A percentile compares a stretch with the other conserved stretches of the same genome.
These are phyloP conservation scores for Clivina fossor DNA, from an alignment of 2,888 invertebrate genomes.

Conservation along the genomic window DNA sequence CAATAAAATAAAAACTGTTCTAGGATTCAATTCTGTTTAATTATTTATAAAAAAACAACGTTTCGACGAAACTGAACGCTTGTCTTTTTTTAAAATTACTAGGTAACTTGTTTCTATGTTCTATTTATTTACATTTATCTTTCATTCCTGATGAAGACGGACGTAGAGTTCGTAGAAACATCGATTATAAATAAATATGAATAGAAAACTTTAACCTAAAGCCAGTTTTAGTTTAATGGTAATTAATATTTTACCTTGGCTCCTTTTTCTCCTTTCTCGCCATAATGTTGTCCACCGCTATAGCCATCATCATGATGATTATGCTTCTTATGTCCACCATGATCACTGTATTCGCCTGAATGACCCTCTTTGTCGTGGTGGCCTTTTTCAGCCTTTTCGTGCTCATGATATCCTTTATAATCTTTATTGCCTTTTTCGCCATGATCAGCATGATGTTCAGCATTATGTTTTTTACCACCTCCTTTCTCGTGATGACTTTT, in stretches of 20 bases:
- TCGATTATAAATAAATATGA: no score
- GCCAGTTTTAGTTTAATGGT: no score
- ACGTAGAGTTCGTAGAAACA: no score
- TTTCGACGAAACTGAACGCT: no score
- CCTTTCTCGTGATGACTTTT: constrained; percentile 25
- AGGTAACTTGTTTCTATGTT: no score
- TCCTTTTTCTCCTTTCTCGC: constrained; percentile 57
- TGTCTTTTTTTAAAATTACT: no score
- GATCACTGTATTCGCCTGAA: constrained; percentile 55
- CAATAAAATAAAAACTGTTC: no score
- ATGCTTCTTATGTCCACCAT: constrained; percentile 56
- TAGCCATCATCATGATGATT: constrained; percentile 55
- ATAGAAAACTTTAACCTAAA: no score
- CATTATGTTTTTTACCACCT: constrained; percentile 39
- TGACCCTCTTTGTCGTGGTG: constrained; percentile 55
- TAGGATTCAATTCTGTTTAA: no score
- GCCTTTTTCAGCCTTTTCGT: constrained; percentile 49
- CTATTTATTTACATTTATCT: no score
- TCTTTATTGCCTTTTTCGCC: constrained; percentile 49
- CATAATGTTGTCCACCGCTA: constrained; percentile 56
- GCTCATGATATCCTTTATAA: constrained; percentile 49
- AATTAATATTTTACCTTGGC: constrained; percentile 48
- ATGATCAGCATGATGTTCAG: constrained; percentile 44
- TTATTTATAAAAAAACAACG: no score
- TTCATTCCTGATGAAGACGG: no score